Conservation (phyloP, 2,113 vertebrate species). For the Brachypodius melanocephalos region DNA sequence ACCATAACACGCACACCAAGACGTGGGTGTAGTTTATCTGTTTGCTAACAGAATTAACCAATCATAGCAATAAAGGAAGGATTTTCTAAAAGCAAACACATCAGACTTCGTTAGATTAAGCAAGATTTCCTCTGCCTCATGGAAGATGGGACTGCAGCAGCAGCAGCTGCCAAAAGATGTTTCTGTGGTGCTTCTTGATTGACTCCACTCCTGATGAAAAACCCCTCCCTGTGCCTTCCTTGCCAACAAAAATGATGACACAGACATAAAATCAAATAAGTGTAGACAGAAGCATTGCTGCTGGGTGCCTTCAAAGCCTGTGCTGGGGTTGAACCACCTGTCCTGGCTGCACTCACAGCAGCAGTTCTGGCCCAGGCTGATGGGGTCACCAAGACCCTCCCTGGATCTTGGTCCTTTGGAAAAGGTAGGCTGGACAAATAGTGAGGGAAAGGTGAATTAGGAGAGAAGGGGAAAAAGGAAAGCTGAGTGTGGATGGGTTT, state of each 20-base stretch:
- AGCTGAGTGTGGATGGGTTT: neutral
- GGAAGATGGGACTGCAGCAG: neutral
- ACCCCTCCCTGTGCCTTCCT: neutral
- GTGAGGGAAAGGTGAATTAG: neutral
- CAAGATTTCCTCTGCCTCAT: neutral
- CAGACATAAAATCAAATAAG: neutral
- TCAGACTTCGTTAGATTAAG: neutral
- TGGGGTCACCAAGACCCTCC: neutral
- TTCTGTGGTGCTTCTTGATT: neutral
- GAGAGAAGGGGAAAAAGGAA: neutral
- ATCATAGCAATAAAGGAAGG: neutral
- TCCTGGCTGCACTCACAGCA: neutral
- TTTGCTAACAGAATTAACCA: neutral
- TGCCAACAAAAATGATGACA: neutral
- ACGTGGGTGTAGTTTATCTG: accelerated
- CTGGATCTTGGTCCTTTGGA: neutral
- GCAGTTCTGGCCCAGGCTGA: neutral
- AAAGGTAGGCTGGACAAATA: neutral
- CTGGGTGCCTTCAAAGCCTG: neutral
- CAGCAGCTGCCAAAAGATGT: neutral
- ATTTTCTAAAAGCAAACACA: neutral
- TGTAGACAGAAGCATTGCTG: neutral
- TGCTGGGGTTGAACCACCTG: neutral
- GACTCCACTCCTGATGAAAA: neutral
- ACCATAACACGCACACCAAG: accelerated